Conservation (phyloP, 2,113 vertebrate species). For the Gulo gulo region DNA sequence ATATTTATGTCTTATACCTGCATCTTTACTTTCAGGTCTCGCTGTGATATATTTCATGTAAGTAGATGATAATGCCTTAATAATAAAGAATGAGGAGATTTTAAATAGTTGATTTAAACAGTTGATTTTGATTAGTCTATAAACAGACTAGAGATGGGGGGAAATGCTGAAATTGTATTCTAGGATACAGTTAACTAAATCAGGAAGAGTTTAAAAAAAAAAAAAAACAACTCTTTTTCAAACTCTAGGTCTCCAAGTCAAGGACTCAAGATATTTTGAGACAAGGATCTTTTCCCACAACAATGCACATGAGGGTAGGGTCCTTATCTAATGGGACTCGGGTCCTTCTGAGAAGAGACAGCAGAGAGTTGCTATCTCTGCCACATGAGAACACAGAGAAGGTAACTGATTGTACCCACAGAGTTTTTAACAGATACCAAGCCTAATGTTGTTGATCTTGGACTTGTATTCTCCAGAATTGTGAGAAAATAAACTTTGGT, state of each 20-base stretch:
- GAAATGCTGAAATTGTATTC: constrained; percentile 32
- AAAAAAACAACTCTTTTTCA: neutral
- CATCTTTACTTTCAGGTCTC: neutral
- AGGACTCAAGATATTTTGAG: neutral
- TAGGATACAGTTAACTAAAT: neutral
- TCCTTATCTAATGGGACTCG: neutral
- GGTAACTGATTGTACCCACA: neutral
- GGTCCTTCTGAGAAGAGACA: neutral
- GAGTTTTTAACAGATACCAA: neutral
- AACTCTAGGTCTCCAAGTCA: neutral
- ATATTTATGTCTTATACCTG: neutral
- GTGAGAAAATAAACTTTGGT: neutral
- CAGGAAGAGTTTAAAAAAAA: neutral
- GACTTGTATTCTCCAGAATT: neutral
- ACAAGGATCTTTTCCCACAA: neutral
- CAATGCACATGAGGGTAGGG: neutral
- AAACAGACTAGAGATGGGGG: neutral
- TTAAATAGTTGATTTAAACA: neutral
- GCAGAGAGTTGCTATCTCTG: neutral
- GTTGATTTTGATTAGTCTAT: neutral
- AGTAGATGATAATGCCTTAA: neutral
- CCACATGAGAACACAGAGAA: neutral
- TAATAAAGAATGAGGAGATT: neutral
- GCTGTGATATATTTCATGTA: neutral
- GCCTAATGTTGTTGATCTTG: neutral